Evolutionary conservation across 2,797 vertebrate genomes (phyloP).

Genomic region (Bucorvus abyssinicus): DNA sequence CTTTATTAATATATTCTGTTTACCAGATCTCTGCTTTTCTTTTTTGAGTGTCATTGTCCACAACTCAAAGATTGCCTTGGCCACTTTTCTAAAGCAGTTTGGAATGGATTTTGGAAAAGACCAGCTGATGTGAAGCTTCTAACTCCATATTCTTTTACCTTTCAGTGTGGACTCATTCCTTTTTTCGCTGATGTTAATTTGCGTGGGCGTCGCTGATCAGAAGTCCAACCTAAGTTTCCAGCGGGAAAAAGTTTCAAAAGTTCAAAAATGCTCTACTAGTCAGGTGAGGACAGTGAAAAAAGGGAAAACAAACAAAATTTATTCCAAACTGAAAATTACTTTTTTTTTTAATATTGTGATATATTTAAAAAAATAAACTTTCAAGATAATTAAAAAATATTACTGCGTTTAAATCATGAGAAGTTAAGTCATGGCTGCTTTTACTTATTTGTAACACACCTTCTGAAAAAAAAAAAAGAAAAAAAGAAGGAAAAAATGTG

Average conservation of each 20-base stretch:
- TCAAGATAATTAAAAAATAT: background rate
- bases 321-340: background rate
- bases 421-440: background rate
- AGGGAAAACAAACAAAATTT: background rate
- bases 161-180: background rate
- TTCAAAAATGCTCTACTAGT: background rate
- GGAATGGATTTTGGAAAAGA: background rate
- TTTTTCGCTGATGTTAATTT: background rate
- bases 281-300: background rate
- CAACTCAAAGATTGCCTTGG: background rate
- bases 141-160: background rate
- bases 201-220: background rate
- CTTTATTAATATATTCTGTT: background rate
- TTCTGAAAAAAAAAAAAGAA: background rate
- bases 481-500: background rate
- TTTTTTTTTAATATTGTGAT: background rate
- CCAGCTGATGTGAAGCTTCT: background rate
- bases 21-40: background rate
- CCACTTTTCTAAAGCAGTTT: background rate
- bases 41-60: background rate
- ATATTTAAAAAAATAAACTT: background rate
- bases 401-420: background rate
- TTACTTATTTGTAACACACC: background rate
- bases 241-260: background rate
- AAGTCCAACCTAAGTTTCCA: background rate